Conservation (phyloP, 2,888 invertebrate genomes). For the Drosophila stalkeri region DNA sequence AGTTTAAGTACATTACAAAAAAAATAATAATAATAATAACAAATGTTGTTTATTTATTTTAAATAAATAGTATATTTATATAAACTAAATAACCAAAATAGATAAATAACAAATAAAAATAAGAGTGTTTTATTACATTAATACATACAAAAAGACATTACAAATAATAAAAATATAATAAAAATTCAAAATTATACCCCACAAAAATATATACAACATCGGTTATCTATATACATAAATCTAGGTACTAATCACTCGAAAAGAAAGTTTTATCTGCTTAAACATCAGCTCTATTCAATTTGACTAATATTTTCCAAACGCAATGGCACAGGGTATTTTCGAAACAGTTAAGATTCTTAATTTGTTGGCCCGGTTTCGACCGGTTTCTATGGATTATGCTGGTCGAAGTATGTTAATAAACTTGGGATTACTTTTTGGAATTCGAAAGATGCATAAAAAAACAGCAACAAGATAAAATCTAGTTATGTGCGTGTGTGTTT, state of each 20-base stretch:
- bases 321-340: not conserved
- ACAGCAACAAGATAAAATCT: not conserved
- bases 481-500: not conserved
- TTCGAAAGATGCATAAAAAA: conserved; percentile 12
- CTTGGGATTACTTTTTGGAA: conserved; percentile 3
- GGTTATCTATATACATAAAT: not conserved
- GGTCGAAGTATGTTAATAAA: conserved; percentile 1
- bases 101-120: too few species aligned
- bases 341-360: not conserved
- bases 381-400: conserved; percentile 5
- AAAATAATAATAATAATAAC: too few species aligned
- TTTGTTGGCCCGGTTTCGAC: not conserved
- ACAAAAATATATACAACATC: too few species aligned
- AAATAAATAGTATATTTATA: too few species aligned
- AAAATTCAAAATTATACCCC: too few species aligned
- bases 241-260: not conserved
- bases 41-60: too few species aligned
- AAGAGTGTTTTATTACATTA: too few species aligned
- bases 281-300: not conserved
- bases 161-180: too few species aligned
- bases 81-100: too few species aligned
- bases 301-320: too few species aligned
- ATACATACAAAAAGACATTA: too few species aligned
- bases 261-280: not conserved
- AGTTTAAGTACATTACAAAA: too few species aligned